Conservation (phyloP, 2,888 invertebrate species). For the Charanyca ferruginea region DNA sequence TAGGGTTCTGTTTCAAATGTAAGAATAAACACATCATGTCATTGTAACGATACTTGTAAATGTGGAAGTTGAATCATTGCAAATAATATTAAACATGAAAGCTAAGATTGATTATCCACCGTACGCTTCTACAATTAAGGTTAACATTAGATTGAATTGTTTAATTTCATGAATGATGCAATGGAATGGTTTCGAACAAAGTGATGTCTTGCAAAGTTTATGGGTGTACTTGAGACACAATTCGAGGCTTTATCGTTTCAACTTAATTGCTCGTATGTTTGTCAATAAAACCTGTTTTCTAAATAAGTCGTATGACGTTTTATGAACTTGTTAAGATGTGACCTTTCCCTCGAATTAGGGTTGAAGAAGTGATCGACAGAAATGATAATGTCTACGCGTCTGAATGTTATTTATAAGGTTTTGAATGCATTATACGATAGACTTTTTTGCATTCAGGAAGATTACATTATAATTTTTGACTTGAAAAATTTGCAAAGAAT, state of each 20-base stretch:
- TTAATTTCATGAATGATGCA: neutral
- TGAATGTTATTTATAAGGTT: neutral
- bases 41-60: constrained; percentile 32
- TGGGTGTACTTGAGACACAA: constrained; percentile 33
- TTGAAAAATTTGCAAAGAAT: no score
- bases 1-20: constrained; percentile 13
- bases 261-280: constrained; percentile 31
- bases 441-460: no score
- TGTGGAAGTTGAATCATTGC: constrained; percentile 15
- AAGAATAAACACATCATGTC: neutral
- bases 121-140: rapidly evolving
- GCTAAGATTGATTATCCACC: neutral
- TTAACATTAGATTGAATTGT: neutral
- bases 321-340: constrained; percentile 7
- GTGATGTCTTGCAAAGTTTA: constrained; percentile 29
- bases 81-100: constrained; percentile 4
- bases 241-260: constrained; percentile 10
- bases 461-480: no score
- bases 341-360: constrained; percentile 4
- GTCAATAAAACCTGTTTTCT: constrained; percentile 22
- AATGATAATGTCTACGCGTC: neutral
- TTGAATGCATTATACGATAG: constrained; percentile 17
- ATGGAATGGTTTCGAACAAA: constrained; percentile 5
- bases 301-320: constrained; percentile 18
- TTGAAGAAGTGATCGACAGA: constrained; percentile 13